Base-by-base conservation (phyloP, 2,113 vertebrate genomes). In the Hypomesus transpacificus region DNA sequence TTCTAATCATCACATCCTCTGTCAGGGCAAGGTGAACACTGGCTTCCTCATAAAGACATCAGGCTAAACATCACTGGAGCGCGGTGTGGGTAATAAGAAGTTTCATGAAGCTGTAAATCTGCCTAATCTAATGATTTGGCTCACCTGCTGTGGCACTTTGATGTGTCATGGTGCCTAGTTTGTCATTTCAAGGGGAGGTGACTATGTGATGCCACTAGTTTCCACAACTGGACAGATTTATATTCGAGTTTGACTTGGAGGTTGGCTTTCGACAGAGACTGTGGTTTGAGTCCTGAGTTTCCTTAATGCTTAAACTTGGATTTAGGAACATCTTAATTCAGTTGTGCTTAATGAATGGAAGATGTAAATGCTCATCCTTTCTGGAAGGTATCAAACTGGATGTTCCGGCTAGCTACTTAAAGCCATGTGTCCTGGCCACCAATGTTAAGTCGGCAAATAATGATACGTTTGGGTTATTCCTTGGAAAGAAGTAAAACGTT, bases 21-120 rank as follows among this genome's bases (percentile, higher is more conserved):
- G 81, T 78, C 76, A 83, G 77, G 83, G 80, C 87, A 89, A 90
- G 85, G 82, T 88, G 87, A 90, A 82, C 85, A 78, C 77, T 62
- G 74, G 75, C 75, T 77, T 65, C 54, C 87, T 88, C 84, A 91
- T 90, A 88, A 90, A 90, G 88, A 89, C 88, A 89, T 91, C 89
- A 88, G 80, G 73, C 79, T 83, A 85, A 87, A 85, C 88, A 87
- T 86, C 88, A 87, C 80, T 83, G 86, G 73, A 85, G 85, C 83
- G 67, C 66, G 56, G 77, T 68, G 18, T 75, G 79, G 86, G 85
- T 88, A 88, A 88, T 90, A 90, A 90, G 87, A 89, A 84, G 82
- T 87, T 89, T 91, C 87, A 90, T 87, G 85, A 85, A 87, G 78
- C 85, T 78, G 84, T 91, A 91, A 92, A 90, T 91, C 89, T 87